Conservation (phyloP, 2,888 invertebrate genomes). For the Lycia hirtaria region DNA sequence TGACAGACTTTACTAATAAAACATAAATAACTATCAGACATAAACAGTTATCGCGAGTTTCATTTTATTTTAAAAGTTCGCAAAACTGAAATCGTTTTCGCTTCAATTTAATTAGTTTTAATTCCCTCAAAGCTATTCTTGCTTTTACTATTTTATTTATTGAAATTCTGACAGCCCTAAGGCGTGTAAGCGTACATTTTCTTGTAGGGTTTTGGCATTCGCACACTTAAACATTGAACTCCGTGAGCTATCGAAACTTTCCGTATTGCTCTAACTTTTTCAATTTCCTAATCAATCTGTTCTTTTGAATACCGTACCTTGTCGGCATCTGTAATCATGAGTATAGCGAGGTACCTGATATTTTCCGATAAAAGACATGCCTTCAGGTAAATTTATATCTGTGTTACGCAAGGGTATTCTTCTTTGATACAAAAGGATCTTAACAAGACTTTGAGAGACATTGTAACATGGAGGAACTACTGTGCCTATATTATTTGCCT, state of each 20-base stretch:
- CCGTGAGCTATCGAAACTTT: conserved; percentile 33
- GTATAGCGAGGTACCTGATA: background rate
- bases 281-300: conserved; percentile 45
- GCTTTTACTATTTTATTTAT: background rate
- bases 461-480: no score
- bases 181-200: background rate
- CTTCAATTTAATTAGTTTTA: no score
- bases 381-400: background rate
- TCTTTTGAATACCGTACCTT: conserved; percentile 13
- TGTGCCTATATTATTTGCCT: no score
- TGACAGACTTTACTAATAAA: no score
- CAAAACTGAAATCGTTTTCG: no score
- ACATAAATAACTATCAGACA: background rate
- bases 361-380: background rate
- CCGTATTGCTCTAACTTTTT: conserved; percentile 43
- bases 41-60: no score
- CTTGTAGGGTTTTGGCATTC: conserved; percentile 2
- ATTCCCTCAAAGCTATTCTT: no score
- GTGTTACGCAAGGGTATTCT: background rate
- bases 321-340: conserved; percentile 7
- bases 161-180: background rate
- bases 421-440: background rate
- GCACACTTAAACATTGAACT: conserved; percentile 18
- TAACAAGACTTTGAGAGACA: background rate
- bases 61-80: no score